Evolutionary conservation across 2,888 invertebrate genomes (phyloP).

Genomic region (Eurois occulta): DNA sequence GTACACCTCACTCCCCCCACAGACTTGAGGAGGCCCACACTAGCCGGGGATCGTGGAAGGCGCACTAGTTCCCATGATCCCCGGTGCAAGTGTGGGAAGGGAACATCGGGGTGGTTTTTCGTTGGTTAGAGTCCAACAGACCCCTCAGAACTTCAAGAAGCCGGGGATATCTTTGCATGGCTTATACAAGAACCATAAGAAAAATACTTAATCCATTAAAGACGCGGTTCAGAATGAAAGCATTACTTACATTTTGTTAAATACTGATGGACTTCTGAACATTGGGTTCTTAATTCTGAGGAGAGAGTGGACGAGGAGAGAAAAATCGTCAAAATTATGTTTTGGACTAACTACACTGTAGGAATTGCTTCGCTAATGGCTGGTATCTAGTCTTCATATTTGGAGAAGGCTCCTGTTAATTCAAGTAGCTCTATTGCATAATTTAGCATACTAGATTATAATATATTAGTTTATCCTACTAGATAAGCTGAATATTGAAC

Average conservation of each 20-base stretch:
- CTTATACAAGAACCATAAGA: neutral
- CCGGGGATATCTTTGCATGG: neutral
- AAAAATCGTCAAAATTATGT: neutral
- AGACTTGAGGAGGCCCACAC: too few species aligned
- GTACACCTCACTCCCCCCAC: too few species aligned
- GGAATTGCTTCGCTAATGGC: neutral
- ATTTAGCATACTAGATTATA: neutral
- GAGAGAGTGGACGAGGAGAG: neutral
- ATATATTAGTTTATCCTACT: neutral
- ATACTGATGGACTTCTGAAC: neutral
- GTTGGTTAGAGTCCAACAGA: too few species aligned
- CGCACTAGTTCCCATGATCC: too few species aligned
- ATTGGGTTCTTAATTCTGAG: neutral
- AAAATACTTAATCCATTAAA: neutral
- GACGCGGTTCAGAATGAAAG: neutral
- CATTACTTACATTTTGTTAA: neutral
- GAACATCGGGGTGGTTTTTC: too few species aligned
- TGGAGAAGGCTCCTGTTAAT: neutral
- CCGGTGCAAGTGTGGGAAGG: too few species aligned
- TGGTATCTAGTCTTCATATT: neutral
- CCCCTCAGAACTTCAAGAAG: conserved; percentile 3
- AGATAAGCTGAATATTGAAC: conserved; percentile 3
- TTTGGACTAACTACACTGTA: neutral
- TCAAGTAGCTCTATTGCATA: neutral
- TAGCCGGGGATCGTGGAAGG: too few species aligned